phyloP scores from a whole-genome alignment of 2,888 invertebrate genomes.

The Sesia bembeciformis region DNA sequence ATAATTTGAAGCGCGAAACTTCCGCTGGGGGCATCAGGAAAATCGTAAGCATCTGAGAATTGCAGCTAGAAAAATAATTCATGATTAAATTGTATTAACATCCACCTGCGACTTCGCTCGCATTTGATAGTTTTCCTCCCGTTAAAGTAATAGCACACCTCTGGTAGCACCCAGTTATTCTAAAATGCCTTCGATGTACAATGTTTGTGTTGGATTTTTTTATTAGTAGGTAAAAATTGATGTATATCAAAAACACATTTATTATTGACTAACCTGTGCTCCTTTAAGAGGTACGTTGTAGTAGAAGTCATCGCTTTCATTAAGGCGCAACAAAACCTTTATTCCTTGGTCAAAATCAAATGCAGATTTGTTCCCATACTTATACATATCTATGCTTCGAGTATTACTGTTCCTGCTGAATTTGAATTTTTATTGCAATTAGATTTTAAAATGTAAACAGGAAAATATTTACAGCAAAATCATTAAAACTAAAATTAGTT shows the following conservation, averaged over 20 bases:
- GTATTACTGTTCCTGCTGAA: slow-evolving; percentile 23
- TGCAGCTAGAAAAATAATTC: slow-evolving; percentile 48
- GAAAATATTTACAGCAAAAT: neutral
- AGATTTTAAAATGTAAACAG: neutral
- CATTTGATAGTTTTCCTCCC: too few species aligned
- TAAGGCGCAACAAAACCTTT: slow-evolving; percentile 42
- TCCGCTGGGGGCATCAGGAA: slow-evolving; percentile 74
- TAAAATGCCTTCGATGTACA: too few species aligned
- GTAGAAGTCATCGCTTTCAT: slow-evolving; percentile 64
- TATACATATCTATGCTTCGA: slow-evolving; percentile 46
- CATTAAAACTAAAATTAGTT: neutral
- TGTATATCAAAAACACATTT: too few species aligned
- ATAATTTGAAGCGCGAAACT: slow-evolving; percentile 63
- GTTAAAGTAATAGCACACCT: too few species aligned
- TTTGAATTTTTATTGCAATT: slow-evolving; percentile 5
- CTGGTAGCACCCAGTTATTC: too few species aligned
- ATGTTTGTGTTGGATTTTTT: too few species aligned
- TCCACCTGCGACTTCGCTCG: too few species aligned
- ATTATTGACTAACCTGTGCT: slow-evolving; percentile 36
- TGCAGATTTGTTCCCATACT: slow-evolving; percentile 54
- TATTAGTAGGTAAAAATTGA: too few species aligned
- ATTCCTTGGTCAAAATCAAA: slow-evolving; percentile 60
- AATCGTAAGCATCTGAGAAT: slow-evolving; percentile 72
- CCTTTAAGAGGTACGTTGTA: slow-evolving; percentile 63
- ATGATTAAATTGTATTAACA: too few species aligned